A percentile compares a stretch with the other conserved stretches of the same genome.
phyloP scores from a whole-genome alignment of 2,797 vertebrate genomes.

The Chlorospingus semifuscus region DNA sequence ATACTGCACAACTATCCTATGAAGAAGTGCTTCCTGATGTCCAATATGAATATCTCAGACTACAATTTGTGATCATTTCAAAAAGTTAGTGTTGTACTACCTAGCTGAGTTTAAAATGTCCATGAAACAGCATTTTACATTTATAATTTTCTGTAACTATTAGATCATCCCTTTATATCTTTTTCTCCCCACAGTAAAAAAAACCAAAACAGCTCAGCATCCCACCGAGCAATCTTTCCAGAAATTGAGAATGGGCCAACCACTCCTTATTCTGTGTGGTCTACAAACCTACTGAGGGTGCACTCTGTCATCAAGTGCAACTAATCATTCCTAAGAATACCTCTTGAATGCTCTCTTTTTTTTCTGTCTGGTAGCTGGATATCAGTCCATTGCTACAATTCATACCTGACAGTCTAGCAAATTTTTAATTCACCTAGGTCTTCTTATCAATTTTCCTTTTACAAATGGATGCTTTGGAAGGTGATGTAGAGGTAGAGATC shows the following conservation, averaged over 20 bases:
- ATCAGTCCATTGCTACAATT: not conserved
- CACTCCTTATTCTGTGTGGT: not conserved
- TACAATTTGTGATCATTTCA: not conserved
- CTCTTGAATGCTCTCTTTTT: not conserved
- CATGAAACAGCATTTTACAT: not conserved
- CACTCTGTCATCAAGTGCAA: not conserved
- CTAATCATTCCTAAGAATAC: not conserved
- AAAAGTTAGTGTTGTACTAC: not conserved
- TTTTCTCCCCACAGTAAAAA: not conserved
- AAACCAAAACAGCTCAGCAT: not conserved
- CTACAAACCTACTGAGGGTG: not conserved
- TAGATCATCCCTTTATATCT: not conserved
- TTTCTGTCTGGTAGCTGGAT: not conserved
- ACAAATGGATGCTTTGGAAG: not conserved
- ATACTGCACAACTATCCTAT: not conserved
- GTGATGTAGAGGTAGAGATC: not conserved
- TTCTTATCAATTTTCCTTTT: not conserved
- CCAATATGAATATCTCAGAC: not conserved
- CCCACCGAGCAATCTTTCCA: accelerated
- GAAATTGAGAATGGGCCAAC: not conserved
- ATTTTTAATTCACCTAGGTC: not conserved
- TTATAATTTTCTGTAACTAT: not conserved
- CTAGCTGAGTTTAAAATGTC: not conserved
- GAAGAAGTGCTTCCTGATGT: not conserved
- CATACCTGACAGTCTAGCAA: not conserved